These are phyloP conservation scores for Montipora capricornis DNA, from an alignment of 64 coral and sea anemone species.

Conservation along the genomic window DNA sequence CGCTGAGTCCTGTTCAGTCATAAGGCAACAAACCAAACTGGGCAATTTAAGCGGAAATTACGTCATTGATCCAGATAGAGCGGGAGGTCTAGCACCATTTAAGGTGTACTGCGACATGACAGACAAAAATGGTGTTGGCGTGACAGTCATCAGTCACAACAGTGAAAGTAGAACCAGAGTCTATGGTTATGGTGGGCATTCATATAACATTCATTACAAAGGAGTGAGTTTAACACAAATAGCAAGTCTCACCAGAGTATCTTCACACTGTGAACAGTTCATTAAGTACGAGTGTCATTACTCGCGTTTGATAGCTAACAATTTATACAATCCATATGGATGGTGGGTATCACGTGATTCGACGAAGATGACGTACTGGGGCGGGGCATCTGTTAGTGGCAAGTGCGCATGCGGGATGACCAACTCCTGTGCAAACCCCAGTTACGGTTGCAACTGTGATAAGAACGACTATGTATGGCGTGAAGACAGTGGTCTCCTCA, in stretches of 20 bases:
- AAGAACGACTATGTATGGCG: not conserved
- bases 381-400: slow-evolving; percentile 16
- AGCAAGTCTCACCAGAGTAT: not conserved
- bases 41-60: not conserved
- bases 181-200: not conserved
- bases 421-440: slow-evolving; percentile 1
- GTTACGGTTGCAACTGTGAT: slow-evolving; percentile 1
- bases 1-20: not conserved
- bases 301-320: not conserved
- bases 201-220: not conserved
- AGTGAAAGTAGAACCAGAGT: not conserved
- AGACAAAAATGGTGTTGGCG: not conserved
- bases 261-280: slow-evolving; percentile 20
- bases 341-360: slow-evolving; percentile 25
- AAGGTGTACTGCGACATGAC: not conserved
- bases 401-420: slow-evolving; percentile 4
- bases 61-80: not conserved
- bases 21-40: not conserved
- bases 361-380: slow-evolving; percentile 30
- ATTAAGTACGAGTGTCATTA: not conserved
- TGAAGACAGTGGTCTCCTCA: not conserved
- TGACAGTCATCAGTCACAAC: not conserved
- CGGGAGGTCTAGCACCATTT: not conserved
- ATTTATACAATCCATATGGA: not conserved
- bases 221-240: not conserved